Evolutionary conservation across 2,888 invertebrate species (phyloP), one percentile per base, ranked within the genome.

Genomic region (Dinocampus coccinellae): DNA sequence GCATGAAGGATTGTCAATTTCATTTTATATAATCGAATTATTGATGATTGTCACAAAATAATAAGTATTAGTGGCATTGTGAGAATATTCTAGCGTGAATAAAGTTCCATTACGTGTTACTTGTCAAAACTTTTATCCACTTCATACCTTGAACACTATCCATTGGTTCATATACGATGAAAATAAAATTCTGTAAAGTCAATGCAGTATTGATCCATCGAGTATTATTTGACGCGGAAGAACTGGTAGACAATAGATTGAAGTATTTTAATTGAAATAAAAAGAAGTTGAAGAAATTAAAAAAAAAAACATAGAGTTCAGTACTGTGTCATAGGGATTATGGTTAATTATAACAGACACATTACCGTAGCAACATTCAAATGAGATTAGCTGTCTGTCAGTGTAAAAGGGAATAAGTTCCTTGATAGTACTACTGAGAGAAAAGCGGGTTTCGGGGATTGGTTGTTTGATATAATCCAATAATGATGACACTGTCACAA

Each of bases 301-400:
- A 47, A 3, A 0, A 16, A 47, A 47, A n/a, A 47, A 16, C 16
- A 47, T 47, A 7, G 47, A 47, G 6, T 16, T 1, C 6, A 7
- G 47, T 20, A 4, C 16, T n/a, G 6, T 3, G 4, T 79, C 70
- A 75, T 70, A 42, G 69, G 77, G 78, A 79, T 82, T 82, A 79
- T 79, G 81, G 82, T 81, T 85, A 86, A 86, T 86, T 85, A 82
- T 79, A 78, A 70, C 75, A 79, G 85, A 85, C 81, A 79, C 81
- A 76, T 10, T 6, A 29, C 58, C 10, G 2, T 16, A 34, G 26
- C 1, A 47, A 34, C n/a, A 39, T n/a, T 24, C 13, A 26, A 39
- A 36, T 42, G 16, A 33, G 66, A 66, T 53, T 33, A 20, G 20
- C 55, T 33, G 22, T 13, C 36, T 47, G 47, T 29, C 63, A 42